Percentiles rank a stretch among this genome's conserved stretches.
Conservation (phyloP, 2,113 vertebrate species). For the Dasyprocta punctata region DNA sequence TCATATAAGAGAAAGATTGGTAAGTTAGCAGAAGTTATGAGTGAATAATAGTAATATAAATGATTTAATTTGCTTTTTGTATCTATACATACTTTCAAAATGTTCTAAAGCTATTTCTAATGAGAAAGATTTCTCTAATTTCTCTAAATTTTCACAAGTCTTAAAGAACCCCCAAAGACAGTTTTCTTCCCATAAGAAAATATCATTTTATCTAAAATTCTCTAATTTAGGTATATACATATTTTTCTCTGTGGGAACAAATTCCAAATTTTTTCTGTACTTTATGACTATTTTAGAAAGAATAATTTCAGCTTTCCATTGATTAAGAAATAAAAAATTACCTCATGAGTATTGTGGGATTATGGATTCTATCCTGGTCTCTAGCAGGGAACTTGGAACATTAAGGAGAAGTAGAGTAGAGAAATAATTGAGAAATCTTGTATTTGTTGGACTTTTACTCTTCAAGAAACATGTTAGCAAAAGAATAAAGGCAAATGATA, state of each 20-base stretch:
- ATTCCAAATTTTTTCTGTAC: background rate
- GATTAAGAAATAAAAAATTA: background rate
- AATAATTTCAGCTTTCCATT: background rate
- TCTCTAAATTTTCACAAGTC: background rate
- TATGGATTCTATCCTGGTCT: background rate
- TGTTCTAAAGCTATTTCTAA: background rate
- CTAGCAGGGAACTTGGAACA: background rate
- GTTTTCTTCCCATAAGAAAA: background rate
- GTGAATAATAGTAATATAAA: background rate
- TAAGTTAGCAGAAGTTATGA: background rate
- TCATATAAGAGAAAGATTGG: background rate
- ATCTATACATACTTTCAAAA: background rate
- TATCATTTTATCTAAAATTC: background rate
- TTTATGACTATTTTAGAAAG: background rate
- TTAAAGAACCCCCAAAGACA: background rate
- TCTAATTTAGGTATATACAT: background rate
- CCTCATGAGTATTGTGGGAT: background rate
- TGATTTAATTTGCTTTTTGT: background rate
- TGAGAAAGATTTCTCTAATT: background rate
- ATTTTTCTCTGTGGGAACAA: background rate
- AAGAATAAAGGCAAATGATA: background rate
- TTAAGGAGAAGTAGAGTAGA: background rate
- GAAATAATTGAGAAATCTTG: background rate
- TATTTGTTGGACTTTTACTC: background rate
- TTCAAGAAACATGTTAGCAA: background rate